Conservation (phyloP, 2,797 vertebrate species). For the Coranthus polyacanthus region DNA sequence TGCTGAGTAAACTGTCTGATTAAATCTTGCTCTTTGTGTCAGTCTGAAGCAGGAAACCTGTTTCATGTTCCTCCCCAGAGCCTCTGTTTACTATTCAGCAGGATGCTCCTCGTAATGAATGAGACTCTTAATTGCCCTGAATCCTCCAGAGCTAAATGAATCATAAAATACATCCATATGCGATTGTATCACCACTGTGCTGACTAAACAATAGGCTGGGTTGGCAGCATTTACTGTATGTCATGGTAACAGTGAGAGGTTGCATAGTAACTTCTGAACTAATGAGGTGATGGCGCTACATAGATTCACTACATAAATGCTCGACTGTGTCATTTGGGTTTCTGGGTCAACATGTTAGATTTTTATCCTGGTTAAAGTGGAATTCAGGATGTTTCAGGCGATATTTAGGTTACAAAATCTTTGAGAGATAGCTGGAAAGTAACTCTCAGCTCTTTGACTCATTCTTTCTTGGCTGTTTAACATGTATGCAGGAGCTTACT, state of each 20-base stretch:
- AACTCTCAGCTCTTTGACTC: neutral
- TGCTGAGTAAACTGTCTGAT: constrained; percentile 66
- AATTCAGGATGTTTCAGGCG: neutral
- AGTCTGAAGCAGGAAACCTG: constrained; percentile 58
- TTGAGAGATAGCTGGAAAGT: neutral
- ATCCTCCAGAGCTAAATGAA: constrained; percentile 76
- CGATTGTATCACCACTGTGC: constrained; percentile 56
- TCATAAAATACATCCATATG: constrained; percentile 72
- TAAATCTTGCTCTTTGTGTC: constrained; percentile 63
- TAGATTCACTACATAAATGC: neutral
- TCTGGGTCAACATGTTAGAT: constrained; percentile 3
- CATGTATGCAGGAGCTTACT: neutral
- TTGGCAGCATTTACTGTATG: constrained; percentile 49
- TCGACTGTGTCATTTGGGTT: constrained; percentile 4
- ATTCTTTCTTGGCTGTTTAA: neutral
- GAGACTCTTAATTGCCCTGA: constrained; percentile 73
- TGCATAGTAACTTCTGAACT: constrained; percentile 61
- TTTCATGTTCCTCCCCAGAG: constrained; percentile 66
- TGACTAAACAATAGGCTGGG: constrained; percentile 69
- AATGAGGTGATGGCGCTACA: constrained; percentile 51
- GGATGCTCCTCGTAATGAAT: constrained; percentile 73
- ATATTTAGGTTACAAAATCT: neutral
- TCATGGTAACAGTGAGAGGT: constrained; percentile 51
- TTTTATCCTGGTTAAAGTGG: constrained; percentile 1
- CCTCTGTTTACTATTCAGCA: constrained; percentile 70